These are phyloP conservation scores for Onychomys leucogaster DNA, from an alignment of 2,797 vertebrate species.

Conservation along the genomic window DNA sequence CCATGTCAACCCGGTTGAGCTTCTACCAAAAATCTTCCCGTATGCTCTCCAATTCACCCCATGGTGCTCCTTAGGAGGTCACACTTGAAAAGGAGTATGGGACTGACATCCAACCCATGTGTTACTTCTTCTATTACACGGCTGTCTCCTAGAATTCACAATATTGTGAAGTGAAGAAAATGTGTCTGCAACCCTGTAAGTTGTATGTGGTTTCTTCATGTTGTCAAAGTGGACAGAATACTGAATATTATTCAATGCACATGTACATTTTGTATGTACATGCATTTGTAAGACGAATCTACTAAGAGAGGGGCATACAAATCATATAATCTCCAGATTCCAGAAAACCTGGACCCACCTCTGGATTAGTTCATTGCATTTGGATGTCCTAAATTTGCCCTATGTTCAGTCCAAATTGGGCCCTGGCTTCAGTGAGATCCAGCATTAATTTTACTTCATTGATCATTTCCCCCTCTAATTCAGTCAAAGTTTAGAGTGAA, in stretches of 20 bases:
- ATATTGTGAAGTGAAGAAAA: background rate
- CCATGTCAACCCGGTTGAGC: background rate
- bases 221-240: background rate
- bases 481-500: conserved; percentile 52
- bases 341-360: background rate
- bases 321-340: background rate
- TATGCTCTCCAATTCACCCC: background rate
- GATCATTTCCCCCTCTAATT: conserved; percentile 36
- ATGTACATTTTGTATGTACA: background rate
- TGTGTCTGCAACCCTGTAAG: background rate
- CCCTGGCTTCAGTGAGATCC: conserved; percentile 38
- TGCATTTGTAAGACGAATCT: background rate
- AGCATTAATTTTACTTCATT: conserved; percentile 62
- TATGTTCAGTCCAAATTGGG: conserved; percentile 41
- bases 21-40: background rate
- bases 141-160: background rate
- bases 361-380: background rate
- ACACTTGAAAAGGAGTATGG: background rate
- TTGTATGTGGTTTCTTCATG: background rate
- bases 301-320: background rate
- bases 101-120: background rate
- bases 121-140: background rate
- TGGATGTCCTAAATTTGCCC: conserved; percentile 6
- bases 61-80: background rate
- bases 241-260: background rate